Conservation (phyloP, 2,888 invertebrate species). For the Dusona sp. region DNA sequence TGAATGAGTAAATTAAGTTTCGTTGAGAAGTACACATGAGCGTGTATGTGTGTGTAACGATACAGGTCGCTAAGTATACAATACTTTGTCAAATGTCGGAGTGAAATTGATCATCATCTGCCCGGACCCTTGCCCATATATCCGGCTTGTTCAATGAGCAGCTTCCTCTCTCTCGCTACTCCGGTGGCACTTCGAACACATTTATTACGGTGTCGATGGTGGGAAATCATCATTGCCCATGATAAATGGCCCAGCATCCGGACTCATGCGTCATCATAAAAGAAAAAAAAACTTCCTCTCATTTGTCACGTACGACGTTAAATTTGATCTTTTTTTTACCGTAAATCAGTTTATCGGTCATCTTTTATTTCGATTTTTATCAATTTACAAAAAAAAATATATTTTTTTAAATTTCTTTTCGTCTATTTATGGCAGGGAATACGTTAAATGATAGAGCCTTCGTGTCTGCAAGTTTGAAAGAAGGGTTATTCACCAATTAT, state of each 20-base stretch:
- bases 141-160: slow-evolving; percentile 77
- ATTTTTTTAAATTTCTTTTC: background rate
- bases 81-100: slow-evolving; percentile 47
- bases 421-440: too few relatives aligned
- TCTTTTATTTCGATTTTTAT: background rate
- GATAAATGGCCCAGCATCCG: slow-evolving; percentile 55
- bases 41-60: background rate
- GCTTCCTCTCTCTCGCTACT: slow-evolving; percentile 74
- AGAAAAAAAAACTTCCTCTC: slow-evolving; percentile 21
- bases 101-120: slow-evolving; percentile 59
- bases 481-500: background rate
- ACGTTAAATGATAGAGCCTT: background rate
- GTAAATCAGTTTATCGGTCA: background rate
- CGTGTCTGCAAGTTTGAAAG: background rate
- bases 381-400: too few relatives aligned
- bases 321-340: background rate
- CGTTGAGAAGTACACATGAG: background rate
- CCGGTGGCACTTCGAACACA: slow-evolving; percentile 49
- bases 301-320: background rate
- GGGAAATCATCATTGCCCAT: slow-evolving; percentile 60
- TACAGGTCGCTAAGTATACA: slow-evolving; percentile 12
- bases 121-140: slow-evolving; percentile 72
- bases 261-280: slow-evolving; percentile 33
- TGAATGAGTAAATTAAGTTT: background rate
- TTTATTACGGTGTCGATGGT: slow-evolving; percentile 49